Evolutionary conservation across 2,888 invertebrate genomes (phyloP), one percentile per base, ranked within the genome.

Genomic region (Caenorhabditis wallacei): DNA sequence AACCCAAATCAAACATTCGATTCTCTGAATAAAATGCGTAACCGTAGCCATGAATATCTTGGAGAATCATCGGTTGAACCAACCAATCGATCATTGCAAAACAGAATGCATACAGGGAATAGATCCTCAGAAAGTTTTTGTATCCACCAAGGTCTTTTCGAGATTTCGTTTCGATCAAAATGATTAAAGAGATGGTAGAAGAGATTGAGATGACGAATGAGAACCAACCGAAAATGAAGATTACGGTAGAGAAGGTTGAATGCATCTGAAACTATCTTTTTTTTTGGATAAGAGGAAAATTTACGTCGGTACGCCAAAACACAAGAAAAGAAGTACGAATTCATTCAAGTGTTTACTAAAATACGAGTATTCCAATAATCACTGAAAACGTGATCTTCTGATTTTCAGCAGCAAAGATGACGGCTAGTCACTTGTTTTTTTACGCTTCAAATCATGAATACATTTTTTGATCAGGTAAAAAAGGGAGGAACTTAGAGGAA

Each of bases 131-230:
- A 46, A 72, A 72, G 26, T 61, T 72, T 37, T 72, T 72, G 43
- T 72, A 72, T 16, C 53, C 61, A n/a, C 71, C 71, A 26, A 72
- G 30, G 16, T 72, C 71, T 18, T 72, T 72, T 22, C 61, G 51
- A 22, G 71, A 72, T n/a, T 22, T 61, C 22, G 61, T 72, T 37
- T 72, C 71, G 16, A 72, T 72, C 1, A 72, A 24, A 20, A 72
- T 13, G 18, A 53, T 61, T 0, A 72, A 37, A n/a, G 71, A 53
- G 11, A 72, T 37, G 0, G 61, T 61, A 10, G 71, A 61, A 61
- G 53, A 72, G n/a, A 61, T 72, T 37, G 71, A 26, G 3, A 72
- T 22, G 26, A 61, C 24, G 22, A 72, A 72, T 10, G 61, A 53
- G 53, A 72, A 40, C 71, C 61, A 61, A 24, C 53, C 61, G 40